Evolutionary conservation across 2,888 invertebrate species (phyloP).

Genomic region (Sinodicranocentrus sp.): DNA sequence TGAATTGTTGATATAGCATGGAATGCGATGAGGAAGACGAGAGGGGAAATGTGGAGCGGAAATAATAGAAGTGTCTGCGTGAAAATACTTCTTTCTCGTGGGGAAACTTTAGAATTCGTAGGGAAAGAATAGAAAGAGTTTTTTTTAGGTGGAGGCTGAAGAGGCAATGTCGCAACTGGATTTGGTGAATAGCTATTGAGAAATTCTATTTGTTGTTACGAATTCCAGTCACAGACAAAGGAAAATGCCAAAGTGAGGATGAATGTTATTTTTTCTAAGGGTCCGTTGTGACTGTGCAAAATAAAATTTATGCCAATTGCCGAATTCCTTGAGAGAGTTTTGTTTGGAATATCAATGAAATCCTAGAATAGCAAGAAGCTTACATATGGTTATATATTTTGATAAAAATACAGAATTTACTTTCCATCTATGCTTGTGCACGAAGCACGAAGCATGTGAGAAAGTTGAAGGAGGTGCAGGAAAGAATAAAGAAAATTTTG

Average conservation of each 20-base stretch:
- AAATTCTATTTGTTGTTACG: slow-evolving; percentile 3
- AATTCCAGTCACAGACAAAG: slow-evolving; percentile 13
- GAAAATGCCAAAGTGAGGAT: slow-evolving; percentile 26
- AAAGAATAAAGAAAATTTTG: too few species aligned
- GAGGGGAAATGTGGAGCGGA: background rate
- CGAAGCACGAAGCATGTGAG: background rate
- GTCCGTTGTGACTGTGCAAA: slow-evolving; percentile 19
- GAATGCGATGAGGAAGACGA: too few species aligned
- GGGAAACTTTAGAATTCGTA: background rate
- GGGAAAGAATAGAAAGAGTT: background rate
- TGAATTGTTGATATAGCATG: slow-evolving; percentile 19
- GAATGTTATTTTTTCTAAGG: slow-evolving; percentile 8
- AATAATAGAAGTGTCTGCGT: background rate
- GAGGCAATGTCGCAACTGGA: background rate
- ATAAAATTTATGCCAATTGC: slow-evolving; percentile 43
- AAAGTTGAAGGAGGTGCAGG: too few species aligned
- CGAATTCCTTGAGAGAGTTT: slow-evolving; percentile 35
- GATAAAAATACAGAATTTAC: too few species aligned
- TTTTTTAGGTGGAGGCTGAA: too few species aligned
- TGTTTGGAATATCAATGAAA: slow-evolving; percentile 39
- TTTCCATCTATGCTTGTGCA: too few species aligned
- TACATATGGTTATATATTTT: background rate
- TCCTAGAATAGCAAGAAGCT: background rate
- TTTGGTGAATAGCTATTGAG: background rate
- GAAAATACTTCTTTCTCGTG: background rate